Evolutionary conservation across 2,113 vertebrate genomes (phyloP), one percentile per base, ranked within the genome.

Genomic region (Dicentrarchus labrax): DNA sequence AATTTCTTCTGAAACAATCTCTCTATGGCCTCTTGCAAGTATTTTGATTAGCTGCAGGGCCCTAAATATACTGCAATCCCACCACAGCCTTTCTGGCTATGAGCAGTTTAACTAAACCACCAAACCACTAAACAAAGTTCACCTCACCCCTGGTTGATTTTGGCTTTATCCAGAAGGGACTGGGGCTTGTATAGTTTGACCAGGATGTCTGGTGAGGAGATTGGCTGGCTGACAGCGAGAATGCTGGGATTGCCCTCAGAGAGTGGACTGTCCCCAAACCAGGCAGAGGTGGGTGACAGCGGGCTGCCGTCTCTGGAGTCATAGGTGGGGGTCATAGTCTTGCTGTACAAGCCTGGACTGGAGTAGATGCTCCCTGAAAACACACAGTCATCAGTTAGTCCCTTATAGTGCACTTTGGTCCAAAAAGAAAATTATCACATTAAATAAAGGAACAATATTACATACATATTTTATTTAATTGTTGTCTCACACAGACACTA

Each of bases 241-340:
- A 99, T 98, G 86, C 98, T 96, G 48, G 98, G 98, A 92, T 99
- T 99, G 10, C 98, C 98, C 95, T 99, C 98, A 0, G 98, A 99
- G 84, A 99, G 93, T 43, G 98, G 98, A 67, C 98, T 99, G 92
- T 99, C 98, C 48, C 98, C 98, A 4, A 99, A 99, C 98, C 98
- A 99, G 69, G 98, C 98, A 1, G 98, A 96, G 47, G 98, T 99
- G 60, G 98, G 98, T 0, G 98, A 99, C 77, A 99, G 93, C 15
- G 98, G 98, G 74, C 98, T 99, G 85, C 98, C 98, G 8, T 99
- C 98, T 45, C 98, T 96, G 43, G 98, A 97, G 89, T 99, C 97
- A 6, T 99, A 99, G 64, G 98, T 99, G 11, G 98, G 98, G 0
- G 98, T 99, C 98, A 99, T 99, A 8, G 98, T 99, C 94, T 99